phyloP scores from a whole-genome alignment of 2,113 vertebrate genomes.

The Panthera tigris region DNA sequence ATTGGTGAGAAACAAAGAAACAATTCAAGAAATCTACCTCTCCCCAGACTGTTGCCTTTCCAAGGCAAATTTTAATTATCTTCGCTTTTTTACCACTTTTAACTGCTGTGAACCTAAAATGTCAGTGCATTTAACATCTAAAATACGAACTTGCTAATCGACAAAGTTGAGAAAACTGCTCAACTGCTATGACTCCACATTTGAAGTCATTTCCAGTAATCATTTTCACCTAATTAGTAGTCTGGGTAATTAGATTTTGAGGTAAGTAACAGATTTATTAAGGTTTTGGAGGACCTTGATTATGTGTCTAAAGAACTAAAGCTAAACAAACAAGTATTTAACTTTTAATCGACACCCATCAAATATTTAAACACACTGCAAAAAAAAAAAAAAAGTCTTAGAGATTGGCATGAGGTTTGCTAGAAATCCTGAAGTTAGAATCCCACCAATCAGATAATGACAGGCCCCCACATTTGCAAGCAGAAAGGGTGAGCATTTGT shows the following conservation, averaged over 20 bases:
- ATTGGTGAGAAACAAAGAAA: slow-evolving; percentile 91
- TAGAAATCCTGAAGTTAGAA: slow-evolving; percentile 63
- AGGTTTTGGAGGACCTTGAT: slow-evolving; percentile 89
- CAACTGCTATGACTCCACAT: slow-evolving; percentile 77
- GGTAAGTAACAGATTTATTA: slow-evolving; percentile 87
- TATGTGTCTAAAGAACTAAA: slow-evolving; percentile 82
- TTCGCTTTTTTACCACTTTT: slow-evolving; percentile 87
- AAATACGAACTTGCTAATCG: slow-evolving; percentile 83
- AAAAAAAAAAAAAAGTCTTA: slow-evolving; percentile 13
- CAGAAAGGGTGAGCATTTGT: background rate
- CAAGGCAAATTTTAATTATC: slow-evolving; percentile 87
- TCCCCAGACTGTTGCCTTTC: slow-evolving; percentile 83
- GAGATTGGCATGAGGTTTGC: background rate
- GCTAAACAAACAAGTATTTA: slow-evolving; percentile 92
- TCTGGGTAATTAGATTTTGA: slow-evolving; percentile 94
- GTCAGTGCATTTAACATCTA: slow-evolving; percentile 87
- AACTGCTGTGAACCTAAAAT: slow-evolving; percentile 84
- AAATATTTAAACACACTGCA: slow-evolving; percentile 59
- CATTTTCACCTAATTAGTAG: slow-evolving; percentile 91
- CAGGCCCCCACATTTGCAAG: slow-evolving; percentile 59
- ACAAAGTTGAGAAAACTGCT: slow-evolving; percentile 82
- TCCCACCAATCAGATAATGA: slow-evolving; percentile 56
- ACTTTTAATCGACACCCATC: slow-evolving; percentile 77
- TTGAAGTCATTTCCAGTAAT: slow-evolving; percentile 85
- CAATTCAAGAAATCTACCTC: slow-evolving; percentile 91